phyloP scores from a whole-genome alignment of 1,140 invertebrate species.

The Mamestra configurata region DNA sequence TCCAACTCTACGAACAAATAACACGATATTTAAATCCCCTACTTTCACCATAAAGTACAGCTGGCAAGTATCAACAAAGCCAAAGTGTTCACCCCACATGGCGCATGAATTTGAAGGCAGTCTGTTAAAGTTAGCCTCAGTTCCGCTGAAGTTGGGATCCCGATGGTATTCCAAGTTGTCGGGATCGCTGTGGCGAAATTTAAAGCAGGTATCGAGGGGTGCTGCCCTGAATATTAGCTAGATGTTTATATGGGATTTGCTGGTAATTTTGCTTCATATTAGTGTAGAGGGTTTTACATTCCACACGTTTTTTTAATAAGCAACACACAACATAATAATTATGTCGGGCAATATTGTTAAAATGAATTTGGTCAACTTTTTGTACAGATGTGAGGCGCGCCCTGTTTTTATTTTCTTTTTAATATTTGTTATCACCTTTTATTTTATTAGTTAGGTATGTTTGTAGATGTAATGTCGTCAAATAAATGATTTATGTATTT shows the following conservation, averaged over 20 bases:
- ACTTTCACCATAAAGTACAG: background rate
- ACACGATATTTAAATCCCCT: background rate
- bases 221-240: background rate
- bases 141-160: slow-evolving; percentile 9
- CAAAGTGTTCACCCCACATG: slow-evolving; percentile 16
- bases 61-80: background rate
- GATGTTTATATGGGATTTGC: background rate
- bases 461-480: too few species aligned
- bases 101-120: slow-evolving; percentile 42
- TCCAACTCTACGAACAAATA: background rate
- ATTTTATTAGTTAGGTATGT: too few species aligned
- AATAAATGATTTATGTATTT: too few species aligned
- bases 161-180: slow-evolving; percentile 29
- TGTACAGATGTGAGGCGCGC: too few species aligned
- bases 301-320: too few species aligned
- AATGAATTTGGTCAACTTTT: too few species aligned
- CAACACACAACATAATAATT: too few species aligned
- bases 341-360: too few species aligned
- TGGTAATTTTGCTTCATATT: background rate
- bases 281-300: too few species aligned
- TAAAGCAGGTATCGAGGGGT: slow-evolving; percentile 3
- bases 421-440: too few species aligned
- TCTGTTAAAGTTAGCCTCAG: slow-evolving; percentile 24
- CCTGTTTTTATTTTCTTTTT: too few species aligned
- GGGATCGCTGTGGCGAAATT: slow-evolving; percentile 18